Evolutionary conservation across 2,113 vertebrate genomes (phyloP).

Genomic region (Archilochus colubris): DNA sequence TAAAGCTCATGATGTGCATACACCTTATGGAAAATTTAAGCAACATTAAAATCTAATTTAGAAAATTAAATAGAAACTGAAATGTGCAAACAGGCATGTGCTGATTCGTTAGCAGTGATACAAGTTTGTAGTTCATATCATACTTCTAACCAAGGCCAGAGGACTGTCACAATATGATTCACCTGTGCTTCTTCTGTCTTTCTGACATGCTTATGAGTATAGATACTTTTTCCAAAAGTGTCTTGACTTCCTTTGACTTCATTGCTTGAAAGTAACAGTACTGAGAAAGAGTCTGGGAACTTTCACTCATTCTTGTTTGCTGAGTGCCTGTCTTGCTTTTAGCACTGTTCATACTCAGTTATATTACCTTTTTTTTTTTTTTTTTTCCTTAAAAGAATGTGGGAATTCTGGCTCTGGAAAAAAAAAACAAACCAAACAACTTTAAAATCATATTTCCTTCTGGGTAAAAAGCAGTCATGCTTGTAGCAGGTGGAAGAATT

Average conservation of each 20-base stretch:
- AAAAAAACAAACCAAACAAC: not conserved
- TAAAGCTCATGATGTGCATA: not conserved
- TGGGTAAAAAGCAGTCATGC: not conserved
- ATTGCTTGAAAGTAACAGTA: not conserved
- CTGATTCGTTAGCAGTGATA: not conserved
- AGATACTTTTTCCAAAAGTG: not conserved
- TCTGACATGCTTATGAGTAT: not conserved
- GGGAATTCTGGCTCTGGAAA: not conserved
- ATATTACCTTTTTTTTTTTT: not conserved
- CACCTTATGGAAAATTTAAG: not conserved
- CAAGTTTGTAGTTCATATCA: not conserved
- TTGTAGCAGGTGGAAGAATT: not conserved
- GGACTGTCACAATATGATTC: not conserved
- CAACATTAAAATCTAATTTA: conserved; percentile 36
- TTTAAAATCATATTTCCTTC: not conserved
- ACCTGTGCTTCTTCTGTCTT: not conserved
- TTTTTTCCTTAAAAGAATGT: not conserved
- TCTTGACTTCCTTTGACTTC: not conserved
- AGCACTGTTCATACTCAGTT: not conserved
- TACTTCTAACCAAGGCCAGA: not conserved
- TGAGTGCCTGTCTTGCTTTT: not conserved
- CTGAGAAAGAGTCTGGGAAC: not conserved
- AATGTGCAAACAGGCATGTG: not conserved
- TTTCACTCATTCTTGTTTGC: not conserved
- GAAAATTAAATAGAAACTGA: conserved; percentile 5